A percentile compares a stretch with the other conserved stretches of the same genome.
phyloP scores from a whole-genome alignment of 2,113 vertebrate species.

The Tachycineta bicolor region DNA sequence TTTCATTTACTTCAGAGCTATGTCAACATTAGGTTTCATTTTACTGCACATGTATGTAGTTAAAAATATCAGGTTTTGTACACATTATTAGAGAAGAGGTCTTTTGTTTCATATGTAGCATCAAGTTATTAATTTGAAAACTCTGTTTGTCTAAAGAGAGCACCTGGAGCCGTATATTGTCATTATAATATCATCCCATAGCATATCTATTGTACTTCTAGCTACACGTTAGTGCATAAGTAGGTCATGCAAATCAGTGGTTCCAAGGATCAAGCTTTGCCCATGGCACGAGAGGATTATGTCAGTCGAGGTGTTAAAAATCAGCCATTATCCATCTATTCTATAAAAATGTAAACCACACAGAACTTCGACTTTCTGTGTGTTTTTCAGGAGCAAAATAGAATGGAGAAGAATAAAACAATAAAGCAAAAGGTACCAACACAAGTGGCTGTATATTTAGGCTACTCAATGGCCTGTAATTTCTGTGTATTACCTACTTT shows the following conservation, averaged over 20 bases:
- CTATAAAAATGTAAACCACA: background rate
- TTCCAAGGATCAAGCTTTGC: background rate
- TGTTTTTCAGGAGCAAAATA: background rate
- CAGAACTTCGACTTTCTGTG: background rate
- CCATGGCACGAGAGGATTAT: background rate
- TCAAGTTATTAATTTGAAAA: background rate
- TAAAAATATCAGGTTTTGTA: background rate
- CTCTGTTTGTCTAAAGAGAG: background rate
- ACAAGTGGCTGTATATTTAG: background rate
- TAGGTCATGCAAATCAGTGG: background rate
- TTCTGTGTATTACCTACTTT: background rate
- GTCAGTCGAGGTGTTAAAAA: background rate
- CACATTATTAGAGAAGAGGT: background rate
- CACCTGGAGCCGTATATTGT: background rate
- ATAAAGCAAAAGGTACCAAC: background rate
- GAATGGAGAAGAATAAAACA: background rate
- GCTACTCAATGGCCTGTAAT: background rate
- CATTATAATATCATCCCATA: background rate
- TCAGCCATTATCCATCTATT: background rate
- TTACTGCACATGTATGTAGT: background rate
- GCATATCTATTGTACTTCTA: background rate
- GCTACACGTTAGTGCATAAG: background rate
- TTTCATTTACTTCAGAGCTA: background rate
- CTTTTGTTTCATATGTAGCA: background rate
- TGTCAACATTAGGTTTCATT: background rate